Evolutionary conservation across 2,113 vertebrate species (phyloP), one percentile per base, ranked within the genome.

Genomic region (Indicator maculatus): DNA sequence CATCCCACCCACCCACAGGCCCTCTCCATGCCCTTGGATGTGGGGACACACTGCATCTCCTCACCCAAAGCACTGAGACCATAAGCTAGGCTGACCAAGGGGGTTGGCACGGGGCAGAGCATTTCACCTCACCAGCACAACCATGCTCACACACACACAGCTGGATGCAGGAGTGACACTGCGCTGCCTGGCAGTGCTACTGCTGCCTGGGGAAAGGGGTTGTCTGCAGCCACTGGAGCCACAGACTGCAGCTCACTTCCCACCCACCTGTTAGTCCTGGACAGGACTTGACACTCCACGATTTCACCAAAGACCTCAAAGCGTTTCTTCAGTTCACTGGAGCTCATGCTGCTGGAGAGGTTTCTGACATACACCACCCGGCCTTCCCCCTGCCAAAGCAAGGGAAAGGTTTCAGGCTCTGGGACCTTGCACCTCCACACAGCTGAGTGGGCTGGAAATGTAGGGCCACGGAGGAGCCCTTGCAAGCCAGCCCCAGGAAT

Each of bases 321-420:
- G 96, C 99, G 99, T 94, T 98, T 99, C 97, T 99, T 98, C 94
- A 99, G 98, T 97, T 99, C 99, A 9, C 97, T 98, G 97, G 99
- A 99, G 94, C 98, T 99, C 97, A 99, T 98, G 95, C 98, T 98
- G 92, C 94, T 98, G 76, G 99, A 98, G 97, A 99, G 99, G 96
- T 99, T 99, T 95, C 98, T 98, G 96, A 99, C 96, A 88, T 99
- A 99, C 85, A 99, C 98, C 96, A 99, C 98, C 36, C 99, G 98
- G 96, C 99, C 99, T 98, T 99, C 99, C 44, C 98, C 98, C 99
- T 99, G 97, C 96, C 94, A 93, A 97, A 92, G 73, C 72, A 95
- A 90, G 65, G 6, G 7, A 31, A 47, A 78, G 6, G 12, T 47
- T 60, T 92, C 30, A 91, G 75, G 63, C 31, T 45, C 15, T 2